Conservation (phyloP, 2,888 invertebrate genomes). For the Quadroppia sp. region DNA sequence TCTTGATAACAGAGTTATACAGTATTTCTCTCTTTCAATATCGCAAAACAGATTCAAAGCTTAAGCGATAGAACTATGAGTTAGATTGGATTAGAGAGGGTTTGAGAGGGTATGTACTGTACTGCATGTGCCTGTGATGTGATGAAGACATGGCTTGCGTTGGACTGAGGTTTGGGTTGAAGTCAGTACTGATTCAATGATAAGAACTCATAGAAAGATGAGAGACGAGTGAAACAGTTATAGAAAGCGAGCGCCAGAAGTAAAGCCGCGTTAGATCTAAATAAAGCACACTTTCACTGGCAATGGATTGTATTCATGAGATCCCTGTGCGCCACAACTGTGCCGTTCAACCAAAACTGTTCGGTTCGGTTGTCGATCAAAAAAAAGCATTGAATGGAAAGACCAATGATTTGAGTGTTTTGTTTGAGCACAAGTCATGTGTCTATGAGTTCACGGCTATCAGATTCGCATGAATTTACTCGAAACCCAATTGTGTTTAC, state of each 20-base stretch:
- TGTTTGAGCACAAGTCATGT: neutral
- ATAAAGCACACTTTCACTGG: slow-evolving; percentile 2
- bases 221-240: neutral
- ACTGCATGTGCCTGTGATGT: slow-evolving; percentile 19
- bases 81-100: neutral
- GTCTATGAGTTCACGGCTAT: slow-evolving; percentile 20
- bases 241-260: neutral
- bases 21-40: neutral
- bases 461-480: neutral
- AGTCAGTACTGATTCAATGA: slow-evolving; percentile 5
- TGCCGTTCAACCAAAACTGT: slow-evolving; percentile 15
- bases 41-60: neutral
- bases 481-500: neutral
- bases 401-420: neutral
- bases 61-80: neutral
- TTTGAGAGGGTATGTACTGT: neutral
- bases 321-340: slow-evolving; percentile 14
- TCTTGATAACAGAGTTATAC: slow-evolving; percentile 2
- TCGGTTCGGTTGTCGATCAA: slow-evolving; percentile 20
- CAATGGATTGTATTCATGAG: slow-evolving; percentile 24
- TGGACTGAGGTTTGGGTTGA: neutral
- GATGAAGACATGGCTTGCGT: slow-evolving; percentile 4
- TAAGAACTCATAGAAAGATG: slow-evolving; percentile 18
- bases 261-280: slow-evolving; percentile 21
- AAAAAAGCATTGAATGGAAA: too few relatives aligned